Evolutionary conservation across 2,888 invertebrate species (phyloP), one percentile per base, ranked within the genome.

Genomic region (Pardosa pseudoannulata): DNA sequence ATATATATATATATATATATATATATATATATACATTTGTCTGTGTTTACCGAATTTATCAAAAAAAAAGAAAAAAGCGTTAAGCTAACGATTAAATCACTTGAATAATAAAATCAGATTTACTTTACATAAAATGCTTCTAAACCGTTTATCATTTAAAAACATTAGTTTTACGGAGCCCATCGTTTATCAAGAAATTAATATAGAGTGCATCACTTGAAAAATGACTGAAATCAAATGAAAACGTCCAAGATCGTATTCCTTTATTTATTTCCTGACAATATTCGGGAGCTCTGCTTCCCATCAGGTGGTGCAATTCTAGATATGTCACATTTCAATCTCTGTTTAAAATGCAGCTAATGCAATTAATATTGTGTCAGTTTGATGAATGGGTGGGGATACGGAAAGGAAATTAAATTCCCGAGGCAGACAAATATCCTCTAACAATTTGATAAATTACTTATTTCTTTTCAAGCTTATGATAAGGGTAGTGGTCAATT

Each of bases 381-480:
- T 32, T 32, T 67, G 67, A 67, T 67, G 67, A 67, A 67, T 67
- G 67, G 32, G n/a, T n/a, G 29, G 19, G 32, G 9, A 46, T 46
- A 16, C 46, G 46, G 32, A 31, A 67, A 29, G n/a, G 67, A 67
- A 67, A 67, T 67, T 67, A 29, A 67, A 67, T 67, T 67, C 32
- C n/a, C 16, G 9, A 3, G 29, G 0, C 67, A 31, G 32, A 16
- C 31, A 67, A 16, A 67, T 13, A 11, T n/a, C 32, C 31, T 67
- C 31, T 32, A 67, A 31, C 31, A 29, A 67, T 31, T 28, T 67
- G 67, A 31, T 67, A 65, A 65, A 65, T 65, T 19, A 65, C 65
- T 27, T 7, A 16, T 11, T 16, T 7, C 67, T 2, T 62, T 1
- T 11, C 13, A 7, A 67, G 64, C 7, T 27, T 64, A 64, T 13